Percentiles rank a stretch among this genome's conserved stretches.
Conservation (phyloP, 2,797 vertebrate species). For the Helostoma temminkii region DNA sequence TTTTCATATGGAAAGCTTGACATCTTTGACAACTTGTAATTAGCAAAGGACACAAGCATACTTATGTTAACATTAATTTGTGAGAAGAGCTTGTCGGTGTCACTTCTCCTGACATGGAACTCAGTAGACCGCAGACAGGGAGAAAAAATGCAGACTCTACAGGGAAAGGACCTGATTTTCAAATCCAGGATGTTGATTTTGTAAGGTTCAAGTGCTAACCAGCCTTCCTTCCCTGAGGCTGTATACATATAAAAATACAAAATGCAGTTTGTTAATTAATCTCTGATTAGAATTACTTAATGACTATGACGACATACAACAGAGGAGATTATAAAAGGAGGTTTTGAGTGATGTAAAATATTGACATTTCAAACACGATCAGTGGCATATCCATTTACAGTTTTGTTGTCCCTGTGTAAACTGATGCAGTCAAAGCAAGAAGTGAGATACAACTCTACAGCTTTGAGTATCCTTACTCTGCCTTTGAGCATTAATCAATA, state of each 20-base stretch:
- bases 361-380: neutral
- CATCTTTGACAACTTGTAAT: slow-evolving; percentile 3
- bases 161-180: neutral
- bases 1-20: neutral
- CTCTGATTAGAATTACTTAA: neutral
- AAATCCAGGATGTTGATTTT: neutral
- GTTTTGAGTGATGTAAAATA: neutral
- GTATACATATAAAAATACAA: neutral
- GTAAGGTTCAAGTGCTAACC: neutral
- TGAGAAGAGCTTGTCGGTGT: neutral
- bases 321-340: neutral
- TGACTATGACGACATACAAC: neutral
- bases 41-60: neutral
- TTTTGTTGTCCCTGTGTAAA: slow-evolving; percentile 8
- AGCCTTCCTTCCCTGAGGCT: neutral
- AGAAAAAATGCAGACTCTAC: neutral
- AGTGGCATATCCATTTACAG: neutral
- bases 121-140: neutral
- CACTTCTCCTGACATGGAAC: neutral
- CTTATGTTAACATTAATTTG: neutral
- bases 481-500: slow-evolving; percentile 53
- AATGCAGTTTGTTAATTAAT: neutral
- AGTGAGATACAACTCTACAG: slow-evolving; percentile 33
- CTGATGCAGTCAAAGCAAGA: slow-evolving; percentile 10
- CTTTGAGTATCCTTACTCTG: slow-evolving; percentile 15